Evolutionary conservation across 2,113 vertebrate species (phyloP), one percentile per base, ranked within the genome.

Genomic region (Nicator chloris): DNA sequence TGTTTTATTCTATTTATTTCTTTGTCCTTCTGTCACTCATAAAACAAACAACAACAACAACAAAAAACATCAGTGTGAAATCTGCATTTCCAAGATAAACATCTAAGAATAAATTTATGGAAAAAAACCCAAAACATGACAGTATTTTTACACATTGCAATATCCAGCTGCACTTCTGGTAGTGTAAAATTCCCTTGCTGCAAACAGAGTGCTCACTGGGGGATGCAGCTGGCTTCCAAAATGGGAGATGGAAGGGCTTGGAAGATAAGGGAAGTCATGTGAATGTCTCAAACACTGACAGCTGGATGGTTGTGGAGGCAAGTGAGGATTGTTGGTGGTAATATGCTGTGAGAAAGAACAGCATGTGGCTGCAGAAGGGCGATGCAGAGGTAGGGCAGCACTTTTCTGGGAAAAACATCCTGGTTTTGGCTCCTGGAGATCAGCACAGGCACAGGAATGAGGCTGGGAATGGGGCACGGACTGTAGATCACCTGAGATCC

Each of bases 21-120:
- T 82, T 56, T 1, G 0, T 82, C 54, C 88, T 86, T 70, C 66
- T 90, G 59, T 69, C 71, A 90, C n/a, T 22, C 79, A 77, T 17
- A 51, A 86, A 81, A 20, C 28, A 66, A 65, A 83, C 31, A 37
- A 20, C n/a, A 51, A 66, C 3, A 60, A 92, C 87, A 72, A 39
- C 26, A 86, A n/a, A n/a, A n/a, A n/a, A 47, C 18, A 86, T 33
- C 59, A 57, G 6, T 59, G 21, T 50, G 63, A 79, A 76, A 72
- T 89, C 57, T 76, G 49, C 50, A 54, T 61, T 90, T 92, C 71
- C 63, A 18, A 92, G 77, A 82, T 51, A 93, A 89, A 78, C 23
- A 54, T 79, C 72, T 72, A 63, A 45, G 77, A 95, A 91, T 66
- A 84, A 51, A 88, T 68, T 64, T 27, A 83, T 68, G 13, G 44